Conservation (phyloP, 1,140 invertebrate species). For the Pseudobourletiella spinata region DNA sequence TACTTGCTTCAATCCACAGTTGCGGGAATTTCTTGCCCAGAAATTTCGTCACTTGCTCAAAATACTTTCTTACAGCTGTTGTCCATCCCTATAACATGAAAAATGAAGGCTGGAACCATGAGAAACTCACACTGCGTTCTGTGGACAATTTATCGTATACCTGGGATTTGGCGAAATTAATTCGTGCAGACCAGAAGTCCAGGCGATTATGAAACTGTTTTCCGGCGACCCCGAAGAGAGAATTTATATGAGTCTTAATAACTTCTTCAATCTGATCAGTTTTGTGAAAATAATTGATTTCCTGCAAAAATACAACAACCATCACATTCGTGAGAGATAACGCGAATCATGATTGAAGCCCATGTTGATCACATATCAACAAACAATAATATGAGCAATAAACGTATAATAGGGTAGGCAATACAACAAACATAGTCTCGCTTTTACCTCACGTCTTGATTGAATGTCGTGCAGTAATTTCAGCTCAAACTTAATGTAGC, state of each 20-base stretch:
- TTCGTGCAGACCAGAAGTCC: constrained; percentile 1
- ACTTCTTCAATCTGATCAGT: background rate
- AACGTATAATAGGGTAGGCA: too few relatives aligned
- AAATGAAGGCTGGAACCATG: too few relatives aligned
- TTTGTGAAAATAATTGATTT: constrained; percentile 2
- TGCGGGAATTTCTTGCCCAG: constrained; percentile 9
- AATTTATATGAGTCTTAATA: background rate
- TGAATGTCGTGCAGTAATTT: background rate
- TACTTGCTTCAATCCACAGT: constrained; percentile 17
- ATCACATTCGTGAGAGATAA: too few relatives aligned
- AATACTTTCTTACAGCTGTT: background rate
- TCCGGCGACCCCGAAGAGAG: background rate
- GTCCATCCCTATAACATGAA: background rate
- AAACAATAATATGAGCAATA: background rate
- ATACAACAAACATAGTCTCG: too few relatives aligned
- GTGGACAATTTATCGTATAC: too few relatives aligned
- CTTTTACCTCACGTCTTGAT: background rate
- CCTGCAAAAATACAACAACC: background rate
- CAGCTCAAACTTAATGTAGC: background rate
- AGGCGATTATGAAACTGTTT: background rate
- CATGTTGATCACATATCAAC: too few relatives aligned
- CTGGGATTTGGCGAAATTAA: constrained; percentile 7
- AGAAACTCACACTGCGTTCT: too few relatives aligned
- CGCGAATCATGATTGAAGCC: too few relatives aligned
- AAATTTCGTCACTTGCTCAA: constrained; percentile 11